phyloP scores from a whole-genome alignment of 2,797 vertebrate species.

The Notamacropus eugenii region DNA sequence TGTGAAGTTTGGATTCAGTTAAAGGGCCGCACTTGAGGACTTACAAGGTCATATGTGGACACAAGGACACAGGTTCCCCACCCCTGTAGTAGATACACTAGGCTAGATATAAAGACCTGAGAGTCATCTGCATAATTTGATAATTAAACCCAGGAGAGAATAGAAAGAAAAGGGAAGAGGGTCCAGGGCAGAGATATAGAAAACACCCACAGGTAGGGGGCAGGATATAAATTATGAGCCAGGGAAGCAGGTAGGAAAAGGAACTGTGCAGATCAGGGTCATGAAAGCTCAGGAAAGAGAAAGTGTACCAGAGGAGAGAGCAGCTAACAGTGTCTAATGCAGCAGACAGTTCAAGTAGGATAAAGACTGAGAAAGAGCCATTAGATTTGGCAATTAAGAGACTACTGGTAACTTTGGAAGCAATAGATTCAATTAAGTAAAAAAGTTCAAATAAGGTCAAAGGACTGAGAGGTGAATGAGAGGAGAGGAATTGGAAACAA shows the following conservation, averaged over 20 bases:
- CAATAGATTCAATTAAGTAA: background rate
- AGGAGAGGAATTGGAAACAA: background rate
- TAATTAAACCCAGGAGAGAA: background rate
- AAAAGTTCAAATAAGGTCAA: background rate
- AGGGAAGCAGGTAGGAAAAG: background rate
- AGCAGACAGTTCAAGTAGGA: background rate
- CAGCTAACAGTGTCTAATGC: background rate
- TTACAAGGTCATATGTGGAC: too few species aligned
- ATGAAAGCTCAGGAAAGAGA: background rate
- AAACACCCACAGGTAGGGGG: background rate
- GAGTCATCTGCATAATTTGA: background rate
- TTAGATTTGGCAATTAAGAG: background rate
- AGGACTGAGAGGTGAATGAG: background rate
- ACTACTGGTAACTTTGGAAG: background rate
- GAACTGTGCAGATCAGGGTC: background rate
- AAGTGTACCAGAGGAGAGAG: background rate
- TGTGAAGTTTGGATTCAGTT: too few species aligned
- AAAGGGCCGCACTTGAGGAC: too few species aligned
- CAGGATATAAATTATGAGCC: background rate
- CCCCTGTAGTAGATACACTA: background rate
- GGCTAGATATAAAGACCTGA: background rate
- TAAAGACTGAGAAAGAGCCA: background rate
- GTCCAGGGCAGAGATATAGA: background rate
- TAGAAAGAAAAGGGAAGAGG: background rate
- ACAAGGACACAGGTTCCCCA: too few species aligned